Evolutionary conservation across 2,888 invertebrate genomes (phyloP), one percentile per base, ranked within the genome.

Genomic region (Agonopterix arenella): DNA sequence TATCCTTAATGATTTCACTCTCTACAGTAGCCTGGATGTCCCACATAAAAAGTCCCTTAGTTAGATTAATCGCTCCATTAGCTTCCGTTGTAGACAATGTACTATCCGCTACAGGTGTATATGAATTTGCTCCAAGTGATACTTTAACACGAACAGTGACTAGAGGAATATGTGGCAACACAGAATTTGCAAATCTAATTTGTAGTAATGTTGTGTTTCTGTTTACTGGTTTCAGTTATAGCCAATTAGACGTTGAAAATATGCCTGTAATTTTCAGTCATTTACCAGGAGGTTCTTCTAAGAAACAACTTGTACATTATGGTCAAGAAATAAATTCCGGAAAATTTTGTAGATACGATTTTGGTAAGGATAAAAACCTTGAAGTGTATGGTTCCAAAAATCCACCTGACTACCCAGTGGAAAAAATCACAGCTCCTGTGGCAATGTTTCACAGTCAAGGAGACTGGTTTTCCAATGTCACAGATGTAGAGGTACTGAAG

Each of bases 1-100:
- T 86, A 46, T 64, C 74, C 48, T 72, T 76, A 49, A 80, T 83
- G 10, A 56, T 82, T 46, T 56, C 82, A 44, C 56, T 86, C 45
- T 83, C 84, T 9, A 84, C 85, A 0, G 80, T 84, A 8, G 79
- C 82, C 4, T 76, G 73, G 70, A 57, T 81, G 44, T 69, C 64
- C n/a, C 52, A 73, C 44, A 61, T 70, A 28, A 67, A 73, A 58
- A 73, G 69, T 48, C 79, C 81, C 2, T 68, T 77, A 45, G 72
- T 81, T 42, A 59, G 65, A 11, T 48, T 81, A 38, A 57, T 76
- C 28, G 62, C 76, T 4, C 48, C 58, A 13, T 73, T 76, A 58
- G 55, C 68, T 44, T 53, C 66, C 8, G 48, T 60, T 2, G 47
- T 80, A 4, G 55, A 56, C 28, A 51, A 58, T 2, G 56, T 79